phyloP scores from a whole-genome alignment of 2,113 vertebrate genomes.

The Onychostoma macrolepis region DNA sequence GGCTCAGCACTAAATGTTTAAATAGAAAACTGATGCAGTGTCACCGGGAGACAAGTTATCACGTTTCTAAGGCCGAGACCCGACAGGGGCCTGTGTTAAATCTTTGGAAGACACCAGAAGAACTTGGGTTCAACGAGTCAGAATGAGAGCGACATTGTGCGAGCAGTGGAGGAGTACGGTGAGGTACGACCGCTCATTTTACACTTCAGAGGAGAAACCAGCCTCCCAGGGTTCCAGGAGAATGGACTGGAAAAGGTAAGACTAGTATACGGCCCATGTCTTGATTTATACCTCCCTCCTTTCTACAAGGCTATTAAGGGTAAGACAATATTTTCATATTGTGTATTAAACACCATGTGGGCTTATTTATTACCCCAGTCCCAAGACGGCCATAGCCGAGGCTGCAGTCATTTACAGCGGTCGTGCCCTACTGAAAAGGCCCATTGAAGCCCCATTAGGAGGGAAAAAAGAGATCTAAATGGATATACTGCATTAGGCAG shows the following conservation, averaged over 20 bases:
- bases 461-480: conserved; percentile 50
- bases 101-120: not conserved
- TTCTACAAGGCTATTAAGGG: conserved; percentile 61
- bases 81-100: conserved; percentile 9
- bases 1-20: conserved; percentile 10
- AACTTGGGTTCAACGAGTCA: conserved; percentile 46
- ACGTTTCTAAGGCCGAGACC: not conserved
- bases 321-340: conserved; percentile 71
- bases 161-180: conserved; percentile 24
- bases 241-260: conserved; percentile 52
- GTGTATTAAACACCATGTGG: conserved; percentile 70
- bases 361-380: conserved; percentile 66
- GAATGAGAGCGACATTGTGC: conserved; percentile 38
- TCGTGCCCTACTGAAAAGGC: conserved; percentile 60
- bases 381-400: conserved; percentile 41
- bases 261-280: conserved; percentile 29
- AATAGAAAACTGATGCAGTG: conserved; percentile 37
- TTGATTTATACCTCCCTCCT: conserved; percentile 64
- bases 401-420: conserved; percentile 50
- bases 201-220: conserved; percentile 39
- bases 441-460: conserved; percentile 60
- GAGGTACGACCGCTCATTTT: conserved; percentile 55
- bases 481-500: conserved; percentile 28
- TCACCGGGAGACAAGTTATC: conserved; percentile 36
- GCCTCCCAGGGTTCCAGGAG: conserved; percentile 31